Evolutionary conservation across 2,888 invertebrate species (phyloP).

Genomic region (Nesidiocoris tenuis): DNA sequence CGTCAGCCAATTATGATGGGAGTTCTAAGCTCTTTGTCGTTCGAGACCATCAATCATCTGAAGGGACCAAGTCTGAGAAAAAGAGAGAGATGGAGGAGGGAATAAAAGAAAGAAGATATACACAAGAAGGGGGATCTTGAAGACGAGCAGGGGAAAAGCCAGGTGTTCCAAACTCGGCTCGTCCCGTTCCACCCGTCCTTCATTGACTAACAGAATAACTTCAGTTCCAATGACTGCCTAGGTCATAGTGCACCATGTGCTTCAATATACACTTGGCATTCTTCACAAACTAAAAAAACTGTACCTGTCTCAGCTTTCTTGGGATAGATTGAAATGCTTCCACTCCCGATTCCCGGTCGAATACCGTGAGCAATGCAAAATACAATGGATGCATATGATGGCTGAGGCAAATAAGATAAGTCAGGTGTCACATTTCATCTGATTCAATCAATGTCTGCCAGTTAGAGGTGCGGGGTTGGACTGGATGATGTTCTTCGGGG

Average conservation of each 20-base stretch:
- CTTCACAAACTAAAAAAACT: neutral
- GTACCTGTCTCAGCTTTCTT: no score
- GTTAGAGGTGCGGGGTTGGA: no score
- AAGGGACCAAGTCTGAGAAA: neutral
- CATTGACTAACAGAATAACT: constrained; percentile 33
- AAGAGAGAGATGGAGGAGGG: neutral
- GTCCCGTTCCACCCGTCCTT: constrained; percentile 4
- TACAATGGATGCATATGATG: no score
- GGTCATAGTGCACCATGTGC: neutral
- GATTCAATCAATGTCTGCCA: no score
- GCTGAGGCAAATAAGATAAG: no score
- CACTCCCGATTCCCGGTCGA: no score
- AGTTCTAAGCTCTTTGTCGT: constrained; percentile 39
- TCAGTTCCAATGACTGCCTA: neutral
- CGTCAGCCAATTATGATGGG: constrained; percentile 39
- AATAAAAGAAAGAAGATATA: neutral
- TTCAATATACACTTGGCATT: neutral
- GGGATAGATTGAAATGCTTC: no score
- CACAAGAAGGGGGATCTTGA: neutral
- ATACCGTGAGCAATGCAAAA: no score
- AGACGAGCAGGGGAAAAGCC: constrained; percentile 8
- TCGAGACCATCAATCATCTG: constrained; percentile 38
- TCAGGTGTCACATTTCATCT: no score
- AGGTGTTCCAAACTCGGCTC: neutral
- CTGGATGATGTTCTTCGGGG: no score